phyloP scores from a whole-genome alignment of 2,888 invertebrate species.

The Drosophila tripunctata region DNA sequence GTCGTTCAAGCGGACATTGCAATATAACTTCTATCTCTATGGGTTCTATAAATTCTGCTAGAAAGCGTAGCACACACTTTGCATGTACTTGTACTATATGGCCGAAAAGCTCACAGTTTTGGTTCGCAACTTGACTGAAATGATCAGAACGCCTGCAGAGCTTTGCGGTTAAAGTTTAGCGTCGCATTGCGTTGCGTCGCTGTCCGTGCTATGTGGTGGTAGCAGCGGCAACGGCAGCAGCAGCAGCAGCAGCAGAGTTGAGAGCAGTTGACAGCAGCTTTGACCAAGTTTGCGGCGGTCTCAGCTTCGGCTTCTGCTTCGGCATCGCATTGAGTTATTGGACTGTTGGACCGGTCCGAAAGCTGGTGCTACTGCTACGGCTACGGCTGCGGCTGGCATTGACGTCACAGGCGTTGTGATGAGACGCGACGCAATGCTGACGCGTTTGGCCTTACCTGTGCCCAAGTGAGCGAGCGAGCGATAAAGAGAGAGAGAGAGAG shows the following conservation, averaged over 20 bases:
- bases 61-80: too few species aligned
- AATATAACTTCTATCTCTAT: too few species aligned
- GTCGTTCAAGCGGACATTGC: too few species aligned
- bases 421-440: conserved; percentile 35
- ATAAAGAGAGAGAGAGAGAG: not conserved
- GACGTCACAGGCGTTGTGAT: conserved; percentile 65
- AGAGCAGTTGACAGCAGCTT: conserved; percentile 37
- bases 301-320: conserved; percentile 13
- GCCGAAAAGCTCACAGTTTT: conserved; percentile 40
- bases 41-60: too few species aligned
- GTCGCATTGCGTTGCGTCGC: too few species aligned
- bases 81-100: too few species aligned
- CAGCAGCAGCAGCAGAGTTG: not conserved
- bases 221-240: not conserved
- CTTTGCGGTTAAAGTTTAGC: conserved; percentile 29
- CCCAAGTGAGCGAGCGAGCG: not conserved
- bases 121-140: conserved; percentile 47
- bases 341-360: conserved; percentile 71
- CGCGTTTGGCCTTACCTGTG: conserved; percentile 41
- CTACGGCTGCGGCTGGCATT: conserved; percentile 50
- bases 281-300: conserved; percentile 36
- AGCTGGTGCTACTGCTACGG: conserved; percentile 52
- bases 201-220: too few species aligned
- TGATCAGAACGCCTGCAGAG: conserved; percentile 37
- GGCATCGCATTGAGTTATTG: conserved; percentile 48